Evolutionary conservation across 1,140 invertebrate genomes (phyloP).

Genomic region (Papilio polyxenes): DNA sequence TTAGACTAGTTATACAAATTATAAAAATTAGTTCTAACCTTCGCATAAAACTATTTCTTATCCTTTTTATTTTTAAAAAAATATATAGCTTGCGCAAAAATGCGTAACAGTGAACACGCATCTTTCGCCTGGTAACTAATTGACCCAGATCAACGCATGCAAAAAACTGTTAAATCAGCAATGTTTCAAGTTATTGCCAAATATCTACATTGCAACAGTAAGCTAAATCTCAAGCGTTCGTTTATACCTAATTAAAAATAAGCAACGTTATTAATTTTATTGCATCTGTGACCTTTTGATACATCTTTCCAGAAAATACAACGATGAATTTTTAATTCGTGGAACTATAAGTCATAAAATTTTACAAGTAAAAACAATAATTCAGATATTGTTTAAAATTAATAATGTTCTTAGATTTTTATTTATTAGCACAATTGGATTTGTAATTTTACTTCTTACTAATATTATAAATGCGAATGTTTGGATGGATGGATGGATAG

Average conservation of each 20-base stretch:
- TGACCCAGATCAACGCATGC: conserved; percentile 13
- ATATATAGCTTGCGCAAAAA: background rate
- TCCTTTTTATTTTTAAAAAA: background rate
- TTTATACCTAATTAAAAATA: conserved; percentile 1
- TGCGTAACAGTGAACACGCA: background rate
- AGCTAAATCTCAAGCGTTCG: conserved; percentile 6
- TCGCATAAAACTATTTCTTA: background rate
- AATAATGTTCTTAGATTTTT: too few species aligned
- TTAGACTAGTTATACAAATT: too few species aligned
- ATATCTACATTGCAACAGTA: background rate
- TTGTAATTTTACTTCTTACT: too few species aligned
- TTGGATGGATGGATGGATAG: too few species aligned
- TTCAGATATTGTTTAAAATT: too few species aligned
- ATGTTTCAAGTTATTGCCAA: background rate
- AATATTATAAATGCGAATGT: too few species aligned
- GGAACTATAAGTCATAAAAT: background rate
- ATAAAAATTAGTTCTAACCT: too few species aligned
- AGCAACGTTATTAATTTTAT: background rate
- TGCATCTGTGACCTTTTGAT: background rate
- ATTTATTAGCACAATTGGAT: too few species aligned
- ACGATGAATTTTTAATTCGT: background rate
- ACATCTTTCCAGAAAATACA: conserved; percentile 1
- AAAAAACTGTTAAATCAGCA: conserved; percentile 4
- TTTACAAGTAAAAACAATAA: too few species aligned
- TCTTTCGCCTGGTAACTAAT: background rate